A percentile compares a stretch with the other conserved stretches of the same genome.
phyloP scores from a whole-genome alignment of 2,888 invertebrate species.

The Ectobius pallidus region DNA sequence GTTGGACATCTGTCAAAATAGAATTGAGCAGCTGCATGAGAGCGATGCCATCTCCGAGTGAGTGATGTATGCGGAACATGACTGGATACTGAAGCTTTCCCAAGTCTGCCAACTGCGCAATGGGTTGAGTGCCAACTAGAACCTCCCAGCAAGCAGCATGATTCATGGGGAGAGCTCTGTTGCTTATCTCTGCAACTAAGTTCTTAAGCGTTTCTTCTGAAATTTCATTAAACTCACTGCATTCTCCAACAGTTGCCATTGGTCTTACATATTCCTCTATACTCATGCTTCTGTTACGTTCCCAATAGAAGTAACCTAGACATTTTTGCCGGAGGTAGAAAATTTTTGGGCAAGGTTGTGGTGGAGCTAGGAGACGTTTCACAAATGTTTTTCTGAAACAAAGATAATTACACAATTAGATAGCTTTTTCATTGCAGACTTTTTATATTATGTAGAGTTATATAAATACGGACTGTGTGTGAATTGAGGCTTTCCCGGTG shows the following conservation, averaged over 20 bases:
- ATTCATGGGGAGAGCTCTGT: slow-evolving; percentile 56
- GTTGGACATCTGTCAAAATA: slow-evolving; percentile 54
- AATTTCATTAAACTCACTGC: slow-evolving; percentile 44
- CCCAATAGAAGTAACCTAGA: slow-evolving; percentile 62
- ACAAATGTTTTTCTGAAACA: slow-evolving; percentile 41
- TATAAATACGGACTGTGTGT: no score
- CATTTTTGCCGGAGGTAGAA: slow-evolving; percentile 55
- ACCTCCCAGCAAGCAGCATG: slow-evolving; percentile 61
- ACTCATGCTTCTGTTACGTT: slow-evolving; percentile 52
- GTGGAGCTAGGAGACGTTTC: slow-evolving; percentile 43
- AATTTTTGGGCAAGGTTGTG: slow-evolving; percentile 53
- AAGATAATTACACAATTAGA: no score
- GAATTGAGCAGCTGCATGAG: slow-evolving; percentile 58
- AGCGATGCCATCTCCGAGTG: slow-evolving; percentile 61
- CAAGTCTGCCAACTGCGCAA: slow-evolving; percentile 29
- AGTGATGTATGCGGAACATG: slow-evolving; percentile 62
- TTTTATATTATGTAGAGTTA: no score
- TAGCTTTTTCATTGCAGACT: no score
- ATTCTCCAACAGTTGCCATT: slow-evolving; percentile 49
- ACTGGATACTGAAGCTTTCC: slow-evolving; percentile 53
- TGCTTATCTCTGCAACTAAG: slow-evolving; percentile 54
- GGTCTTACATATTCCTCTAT: slow-evolving; percentile 57
- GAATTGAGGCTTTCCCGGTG: no score
- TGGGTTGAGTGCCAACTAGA: slow-evolving; percentile 52
- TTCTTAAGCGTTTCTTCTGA: slow-evolving; percentile 53